phyloP scores from a whole-genome alignment of 2,797 vertebrate genomes.

The Chloroceryle inda region DNA sequence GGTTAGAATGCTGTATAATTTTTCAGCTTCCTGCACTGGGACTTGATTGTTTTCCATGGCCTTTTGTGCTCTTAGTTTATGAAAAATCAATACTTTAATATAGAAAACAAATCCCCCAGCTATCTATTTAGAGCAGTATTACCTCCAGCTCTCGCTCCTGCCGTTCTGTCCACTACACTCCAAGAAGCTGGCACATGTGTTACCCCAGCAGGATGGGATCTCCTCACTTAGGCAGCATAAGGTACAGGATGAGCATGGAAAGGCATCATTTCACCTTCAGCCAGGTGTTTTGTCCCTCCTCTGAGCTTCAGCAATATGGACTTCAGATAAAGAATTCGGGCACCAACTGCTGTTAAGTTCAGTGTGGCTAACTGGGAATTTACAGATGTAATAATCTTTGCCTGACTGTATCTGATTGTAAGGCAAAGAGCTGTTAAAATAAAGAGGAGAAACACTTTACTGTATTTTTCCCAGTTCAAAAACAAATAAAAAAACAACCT shows the following conservation, averaged over 20 bases:
- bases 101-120: constrained; percentile 73
- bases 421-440: neutral
- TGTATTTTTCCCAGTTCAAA: neutral
- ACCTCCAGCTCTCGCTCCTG: constrained; percentile 12
- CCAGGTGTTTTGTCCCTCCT: neutral
- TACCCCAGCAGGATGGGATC: neutral
- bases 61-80: constrained; percentile 79
- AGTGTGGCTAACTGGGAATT: neutral
- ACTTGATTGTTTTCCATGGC: constrained; percentile 77
- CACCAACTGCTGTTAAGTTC: neutral
- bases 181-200: neutral
- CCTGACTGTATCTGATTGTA: neutral
- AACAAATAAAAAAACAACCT: neutral
- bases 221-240: accelerated
- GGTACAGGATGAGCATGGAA: neutral
- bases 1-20: constrained; percentile 59
- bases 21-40: constrained; percentile 65
- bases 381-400: neutral
- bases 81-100: constrained; percentile 83
- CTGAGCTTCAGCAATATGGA: neutral
- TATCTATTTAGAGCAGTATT: constrained; percentile 70
- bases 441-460: neutral
- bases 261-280: neutral
- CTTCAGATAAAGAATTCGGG: neutral
- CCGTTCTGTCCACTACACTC: neutral